phyloP scores from a whole-genome alignment of 1,140 invertebrate species.

The Eufriesea mexicana region DNA sequence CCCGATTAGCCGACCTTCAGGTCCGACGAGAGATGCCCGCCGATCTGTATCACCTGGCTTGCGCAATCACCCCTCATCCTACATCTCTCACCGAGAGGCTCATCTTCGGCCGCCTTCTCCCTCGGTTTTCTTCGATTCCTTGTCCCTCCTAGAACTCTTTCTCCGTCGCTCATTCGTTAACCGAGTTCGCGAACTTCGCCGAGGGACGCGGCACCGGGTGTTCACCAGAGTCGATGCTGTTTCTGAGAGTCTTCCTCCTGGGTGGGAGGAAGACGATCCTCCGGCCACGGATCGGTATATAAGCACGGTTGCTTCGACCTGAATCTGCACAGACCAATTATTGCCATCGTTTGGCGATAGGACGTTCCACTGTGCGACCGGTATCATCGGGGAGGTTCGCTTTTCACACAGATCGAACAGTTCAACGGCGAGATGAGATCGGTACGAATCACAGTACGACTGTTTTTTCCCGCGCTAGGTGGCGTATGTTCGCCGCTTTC shows the following conservation, averaged over 20 bases:
- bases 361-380: slow-evolving; percentile 30
- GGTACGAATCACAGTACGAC: slow-evolving; percentile 50
- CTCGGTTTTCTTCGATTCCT: slow-evolving; percentile 11
- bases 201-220: slow-evolving; percentile 57
- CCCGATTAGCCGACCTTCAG: slow-evolving; percentile 74
- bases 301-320: slow-evolving; percentile 61
- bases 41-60: slow-evolving; percentile 72
- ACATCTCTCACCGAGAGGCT: slow-evolving; percentile 16
- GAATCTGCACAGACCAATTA: slow-evolving; percentile 68
- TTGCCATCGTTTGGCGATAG: slow-evolving; percentile 62
- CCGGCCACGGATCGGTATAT: slow-evolving; percentile 64
- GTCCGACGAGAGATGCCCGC: slow-evolving; percentile 55
- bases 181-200: slow-evolving; percentile 56
- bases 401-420: slow-evolving; percentile 2
- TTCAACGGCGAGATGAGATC: slow-evolving; percentile 63
- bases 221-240: slow-evolving; percentile 44
- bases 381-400: slow-evolving; percentile 36
- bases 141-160: neutral
- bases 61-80: slow-evolving; percentile 56
- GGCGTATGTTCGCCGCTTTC: neutral
- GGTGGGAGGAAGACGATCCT: slow-evolving; percentile 74
- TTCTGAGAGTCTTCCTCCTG: slow-evolving; percentile 36
- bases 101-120: slow-evolving; percentile 39
- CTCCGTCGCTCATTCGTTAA: slow-evolving; percentile 12
- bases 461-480: neutral